Conservation (phyloP, 2,888 invertebrate species). For the Rhorus exstirpatorius region DNA sequence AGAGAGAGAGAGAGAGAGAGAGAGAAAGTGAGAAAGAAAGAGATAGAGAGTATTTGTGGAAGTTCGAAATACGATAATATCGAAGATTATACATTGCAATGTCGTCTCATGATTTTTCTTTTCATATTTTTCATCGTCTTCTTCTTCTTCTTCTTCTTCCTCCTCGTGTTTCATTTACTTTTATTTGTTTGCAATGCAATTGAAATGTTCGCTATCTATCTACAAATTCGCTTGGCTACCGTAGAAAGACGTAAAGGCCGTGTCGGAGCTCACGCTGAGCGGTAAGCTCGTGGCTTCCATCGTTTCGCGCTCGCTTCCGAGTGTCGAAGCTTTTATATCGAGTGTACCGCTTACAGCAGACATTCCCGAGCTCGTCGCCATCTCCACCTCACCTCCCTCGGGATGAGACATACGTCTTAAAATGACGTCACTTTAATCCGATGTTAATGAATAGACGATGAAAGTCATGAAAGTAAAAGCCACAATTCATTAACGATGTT, state of each 20-base stretch:
- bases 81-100: slow-evolving; percentile 45
- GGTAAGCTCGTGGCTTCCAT: slow-evolving; percentile 85
- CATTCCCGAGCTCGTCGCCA: slow-evolving; percentile 83
- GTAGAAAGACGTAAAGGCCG: slow-evolving; percentile 87
- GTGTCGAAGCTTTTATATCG: slow-evolving; percentile 86
- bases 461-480: slow-evolving; percentile 5
- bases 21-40: slow-evolving; percentile 8
- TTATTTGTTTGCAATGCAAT: slow-evolving; percentile 45
- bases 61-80: slow-evolving; percentile 31
- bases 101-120: slow-evolving; percentile 12
- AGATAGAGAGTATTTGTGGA: slow-evolving; percentile 28
- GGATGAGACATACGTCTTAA: slow-evolving; percentile 84
- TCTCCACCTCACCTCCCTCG: slow-evolving; percentile 82
- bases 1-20: slow-evolving; percentile 8
- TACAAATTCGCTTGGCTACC: slow-evolving; percentile 86
- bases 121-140: slow-evolving; percentile 9
- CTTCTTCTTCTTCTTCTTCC: slow-evolving; percentile 21
- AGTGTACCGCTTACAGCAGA: slow-evolving; percentile 84
- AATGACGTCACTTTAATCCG: slow-evolving; percentile 80
- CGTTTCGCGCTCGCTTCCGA: slow-evolving; percentile 85
- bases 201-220: slow-evolving; percentile 53
- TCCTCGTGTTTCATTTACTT: not conserved
- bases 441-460: slow-evolving; percentile 27
- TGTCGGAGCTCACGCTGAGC: slow-evolving; percentile 87
- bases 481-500: not conserved